Percentiles rank a stretch among this genome's conserved stretches.
These are phyloP conservation scores for Luscinia luscinia DNA, from an alignment of 2,797 vertebrate genomes.

Conservation along the genomic window DNA sequence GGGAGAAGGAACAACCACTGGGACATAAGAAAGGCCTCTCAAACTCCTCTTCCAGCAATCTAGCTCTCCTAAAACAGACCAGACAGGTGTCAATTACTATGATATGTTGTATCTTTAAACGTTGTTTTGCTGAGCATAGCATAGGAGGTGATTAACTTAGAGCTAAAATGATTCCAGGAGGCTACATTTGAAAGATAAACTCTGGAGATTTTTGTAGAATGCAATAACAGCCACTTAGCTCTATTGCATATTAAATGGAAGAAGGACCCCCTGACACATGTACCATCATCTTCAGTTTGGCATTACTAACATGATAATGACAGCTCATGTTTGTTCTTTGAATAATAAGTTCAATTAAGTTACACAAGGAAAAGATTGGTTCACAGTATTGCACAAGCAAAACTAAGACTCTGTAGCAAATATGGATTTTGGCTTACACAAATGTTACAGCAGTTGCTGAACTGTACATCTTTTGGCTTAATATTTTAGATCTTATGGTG, in stretches of 20 bases:
- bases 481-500: background rate
- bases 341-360: background rate
- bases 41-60: background rate
- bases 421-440: background rate
- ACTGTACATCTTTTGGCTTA: background rate
- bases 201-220: background rate
- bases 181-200: background rate
- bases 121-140: background rate
- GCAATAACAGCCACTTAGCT: background rate
- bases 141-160: background rate
- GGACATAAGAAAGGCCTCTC: background rate
- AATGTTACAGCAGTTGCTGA: background rate
- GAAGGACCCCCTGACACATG: background rate
- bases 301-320: background rate
- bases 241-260: background rate
- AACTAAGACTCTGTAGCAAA: background rate
- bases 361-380: background rate
- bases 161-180: background rate
- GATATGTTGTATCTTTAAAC: background rate
- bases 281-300: background rate
- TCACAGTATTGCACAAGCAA: background rate
- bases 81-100: conserved; percentile 11
- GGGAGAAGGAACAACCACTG: background rate
- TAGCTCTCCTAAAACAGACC: conserved; percentile 16
- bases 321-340: background rate